These are phyloP conservation scores for Hyposmocoma kahamanoa DNA, from an alignment of 1,140 invertebrate species.

Conservation along the genomic window DNA sequence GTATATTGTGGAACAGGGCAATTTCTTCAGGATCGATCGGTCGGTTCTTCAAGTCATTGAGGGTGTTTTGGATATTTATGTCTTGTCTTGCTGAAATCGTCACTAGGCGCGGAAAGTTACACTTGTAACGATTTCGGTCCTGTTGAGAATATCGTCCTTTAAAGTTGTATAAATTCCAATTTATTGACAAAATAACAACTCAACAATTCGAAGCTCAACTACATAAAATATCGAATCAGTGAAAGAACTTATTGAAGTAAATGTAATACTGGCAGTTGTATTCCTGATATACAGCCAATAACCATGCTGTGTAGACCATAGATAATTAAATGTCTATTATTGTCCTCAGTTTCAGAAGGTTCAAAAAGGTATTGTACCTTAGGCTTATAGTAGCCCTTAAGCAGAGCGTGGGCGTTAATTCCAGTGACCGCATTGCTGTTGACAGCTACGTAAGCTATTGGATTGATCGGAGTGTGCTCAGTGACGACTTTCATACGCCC, in stretches of 20 bases:
- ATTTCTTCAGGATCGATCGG: slow-evolving; percentile 74
- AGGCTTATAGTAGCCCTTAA: slow-evolving; percentile 38
- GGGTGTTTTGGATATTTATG: slow-evolving; percentile 25
- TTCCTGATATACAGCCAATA: too few species aligned
- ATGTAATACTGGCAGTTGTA: too few species aligned
- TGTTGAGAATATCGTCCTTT: too few species aligned
- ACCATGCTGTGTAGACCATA: too few species aligned
- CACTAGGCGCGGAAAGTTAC: slow-evolving; percentile 36
- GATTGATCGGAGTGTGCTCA: slow-evolving; percentile 24
- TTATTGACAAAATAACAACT: too few species aligned
- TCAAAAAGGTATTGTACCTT: slow-evolving; percentile 36
- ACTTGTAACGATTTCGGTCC: slow-evolving; percentile 37
- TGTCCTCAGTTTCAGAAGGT: too few species aligned
- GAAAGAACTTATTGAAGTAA: too few species aligned
- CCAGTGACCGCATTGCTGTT: slow-evolving; percentile 38
- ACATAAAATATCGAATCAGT: too few species aligned
- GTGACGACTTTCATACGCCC: slow-evolving; percentile 34
- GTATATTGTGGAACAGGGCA: slow-evolving; percentile 70
- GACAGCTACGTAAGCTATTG: slow-evolving; percentile 32
- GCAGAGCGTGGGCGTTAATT: slow-evolving; percentile 34
- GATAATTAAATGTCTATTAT: too few species aligned
- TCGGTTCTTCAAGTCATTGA: slow-evolving; percentile 35
- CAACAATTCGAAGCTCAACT: too few species aligned
- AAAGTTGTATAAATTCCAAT: too few species aligned
- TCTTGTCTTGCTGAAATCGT: slow-evolving; percentile 47